Percentiles rank a stretch among this genome's conserved stretches.
These are phyloP conservation scores for Hoplostethus mediterraneus DNA, from an alignment of 2,797 vertebrate species.

Conservation along the genomic window DNA sequence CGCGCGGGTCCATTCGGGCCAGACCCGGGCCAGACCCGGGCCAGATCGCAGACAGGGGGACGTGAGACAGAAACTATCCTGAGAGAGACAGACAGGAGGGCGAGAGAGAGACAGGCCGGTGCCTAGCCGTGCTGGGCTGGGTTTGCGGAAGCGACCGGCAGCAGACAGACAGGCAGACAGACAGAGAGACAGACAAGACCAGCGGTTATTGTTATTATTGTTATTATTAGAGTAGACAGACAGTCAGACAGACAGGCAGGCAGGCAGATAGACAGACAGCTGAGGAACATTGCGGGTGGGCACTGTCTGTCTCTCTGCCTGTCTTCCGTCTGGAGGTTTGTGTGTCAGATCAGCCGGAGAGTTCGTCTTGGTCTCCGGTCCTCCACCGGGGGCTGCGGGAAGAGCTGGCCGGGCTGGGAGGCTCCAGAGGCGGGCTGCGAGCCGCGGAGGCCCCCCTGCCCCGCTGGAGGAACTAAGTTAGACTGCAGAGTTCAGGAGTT, in stretches of 20 bases:
- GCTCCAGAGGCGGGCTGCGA: constrained; percentile 37
- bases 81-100: background rate
- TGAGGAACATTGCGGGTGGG: constrained; percentile 28
- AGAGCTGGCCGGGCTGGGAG: constrained; percentile 32
- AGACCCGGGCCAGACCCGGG: background rate
- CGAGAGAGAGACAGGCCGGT: constrained; percentile 47
- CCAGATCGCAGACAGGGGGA: background rate
- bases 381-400: constrained; percentile 55
- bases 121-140: constrained; percentile 57
- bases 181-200: constrained; percentile 6
- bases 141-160: constrained; percentile 78
- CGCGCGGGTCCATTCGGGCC: too few species aligned
- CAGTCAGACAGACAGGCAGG: too few species aligned
- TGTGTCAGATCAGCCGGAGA: background rate
- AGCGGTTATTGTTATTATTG: too few species aligned
- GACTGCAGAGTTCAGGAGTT: constrained; percentile 43
- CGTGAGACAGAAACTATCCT: background rate
- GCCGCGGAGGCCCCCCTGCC: constrained; percentile 55
- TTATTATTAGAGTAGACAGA: too few species aligned
- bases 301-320: background rate
- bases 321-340: background rate
- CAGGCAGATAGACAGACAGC: background rate
- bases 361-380: constrained; percentile 19
- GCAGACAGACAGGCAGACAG: constrained; percentile 55
- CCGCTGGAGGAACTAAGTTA: constrained; percentile 34